phyloP scores from a whole-genome alignment of 2,797 vertebrate species.

The Brachymystax lenok region DNA sequence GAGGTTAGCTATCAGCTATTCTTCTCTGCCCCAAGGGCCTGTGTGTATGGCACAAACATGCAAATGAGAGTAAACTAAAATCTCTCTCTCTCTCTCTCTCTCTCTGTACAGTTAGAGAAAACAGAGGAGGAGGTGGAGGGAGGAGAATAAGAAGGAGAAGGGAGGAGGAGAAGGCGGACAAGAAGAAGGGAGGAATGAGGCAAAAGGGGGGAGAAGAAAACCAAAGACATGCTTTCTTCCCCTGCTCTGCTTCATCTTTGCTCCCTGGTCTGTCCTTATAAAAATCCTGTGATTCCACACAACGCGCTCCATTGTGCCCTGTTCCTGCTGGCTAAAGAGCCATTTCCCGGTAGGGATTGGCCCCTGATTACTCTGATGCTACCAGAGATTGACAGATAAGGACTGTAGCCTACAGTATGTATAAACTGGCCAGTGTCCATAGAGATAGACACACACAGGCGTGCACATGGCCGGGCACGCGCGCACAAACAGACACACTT shows the following conservation, averaged over 20 bases:
- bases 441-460: background rate
- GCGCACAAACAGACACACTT: background rate
- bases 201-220: slow-evolving; percentile 62
- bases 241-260: slow-evolving; percentile 21
- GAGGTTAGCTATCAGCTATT: slow-evolving; percentile 32
- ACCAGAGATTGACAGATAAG: too few species aligned
- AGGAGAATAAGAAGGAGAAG: slow-evolving; percentile 2
- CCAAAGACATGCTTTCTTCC: slow-evolving; percentile 50
- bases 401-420: too few species aligned
- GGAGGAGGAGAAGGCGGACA: slow-evolving; percentile 31
- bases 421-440: background rate
- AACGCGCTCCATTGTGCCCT: slow-evolving; percentile 56
- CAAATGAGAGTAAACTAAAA: background rate
- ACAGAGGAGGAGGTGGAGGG: background rate
- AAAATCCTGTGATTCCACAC: slow-evolving; percentile 65
- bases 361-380: slow-evolving; percentile 5
- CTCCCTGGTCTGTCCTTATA: slow-evolving; percentile 30
- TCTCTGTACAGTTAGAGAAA: background rate
- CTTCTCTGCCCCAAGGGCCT: slow-evolving; percentile 49
- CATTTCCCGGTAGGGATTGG: slow-evolving; percentile 50
- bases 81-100: slow-evolving; percentile 24
- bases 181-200: slow-evolving; percentile 53
- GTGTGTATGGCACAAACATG: slow-evolving; percentile 15
- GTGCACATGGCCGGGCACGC: too few species aligned
- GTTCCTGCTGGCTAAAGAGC: slow-evolving; percentile 52